Evolutionary conservation across 2,888 invertebrate species (phyloP), one percentile per base, ranked within the genome.

Genomic region (Serripes groenlandicus): DNA sequence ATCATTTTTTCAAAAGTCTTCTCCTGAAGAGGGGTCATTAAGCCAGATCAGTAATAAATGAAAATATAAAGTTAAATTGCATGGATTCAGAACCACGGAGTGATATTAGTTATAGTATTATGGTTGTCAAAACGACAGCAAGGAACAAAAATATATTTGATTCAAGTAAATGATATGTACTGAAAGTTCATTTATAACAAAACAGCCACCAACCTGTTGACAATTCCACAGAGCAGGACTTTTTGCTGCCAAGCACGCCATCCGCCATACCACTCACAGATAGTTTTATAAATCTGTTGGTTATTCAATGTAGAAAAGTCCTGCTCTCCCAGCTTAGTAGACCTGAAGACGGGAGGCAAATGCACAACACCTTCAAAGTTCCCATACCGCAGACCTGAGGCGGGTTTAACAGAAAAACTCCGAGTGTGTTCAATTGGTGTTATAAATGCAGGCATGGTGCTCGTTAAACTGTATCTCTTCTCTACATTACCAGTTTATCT

Each of bases 181-280:
- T n/a, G n/a, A n/a, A n/a, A n/a, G n/a, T n/a, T n/a, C n/a, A n/a
- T n/a, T n/a, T n/a, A n/a, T n/a, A n/a, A n/a, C n/a, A n/a, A n/a
- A n/a, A n/a, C n/a, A n/a, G n/a, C n/a, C 26, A 66, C 37, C 4
- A 73, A 92, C 93, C 92, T 92, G 83, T 93, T 91, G 15, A 90
- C 91, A 73, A 93, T 89, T 15, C 93, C 92, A 90, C 90, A 91
- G 3, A 93, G 87, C 7, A 93, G 75, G 18, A 90, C 89, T 68
- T 87, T 89, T 78, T 93, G 92, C 79, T 93, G 93, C 93, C 93
- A 93, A 74, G 92, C 91, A 71, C 88, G 80, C 93, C 93, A 93
- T 49, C 85, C 73, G 21, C 90, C 90, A 78, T 91, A 92, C 93
- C 93, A 93, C 30, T 92, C 92, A 77, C 89, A 88, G 9, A 93